phyloP scores from a whole-genome alignment of 2,797 vertebrate species.

The Pipistrellus nathusii region DNA sequence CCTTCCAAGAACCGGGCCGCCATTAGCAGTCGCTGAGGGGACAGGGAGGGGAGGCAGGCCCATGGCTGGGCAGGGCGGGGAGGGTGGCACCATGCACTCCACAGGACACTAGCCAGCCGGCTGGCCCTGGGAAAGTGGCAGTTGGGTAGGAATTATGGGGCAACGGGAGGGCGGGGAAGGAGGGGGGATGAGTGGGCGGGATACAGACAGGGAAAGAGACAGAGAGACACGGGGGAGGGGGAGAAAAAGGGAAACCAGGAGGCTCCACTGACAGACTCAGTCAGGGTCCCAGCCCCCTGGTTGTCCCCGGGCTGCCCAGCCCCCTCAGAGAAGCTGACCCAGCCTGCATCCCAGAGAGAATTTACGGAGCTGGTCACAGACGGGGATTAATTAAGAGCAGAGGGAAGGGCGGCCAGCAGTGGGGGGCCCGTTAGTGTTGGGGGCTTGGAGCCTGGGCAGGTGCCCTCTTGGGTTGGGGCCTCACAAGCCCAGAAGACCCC shows the following conservation, averaged over 20 bases:
- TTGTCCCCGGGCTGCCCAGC: background rate
- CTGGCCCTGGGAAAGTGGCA: background rate
- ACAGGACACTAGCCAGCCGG: rapidly evolving
- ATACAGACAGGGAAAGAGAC: background rate
- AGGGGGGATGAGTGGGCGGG: background rate
- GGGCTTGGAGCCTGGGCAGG: background rate
- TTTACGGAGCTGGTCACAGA: background rate
- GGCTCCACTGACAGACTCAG: background rate
- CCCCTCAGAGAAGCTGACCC: background rate
- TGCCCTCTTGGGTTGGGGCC: background rate
- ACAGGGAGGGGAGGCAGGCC: background rate
- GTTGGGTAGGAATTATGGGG: background rate
- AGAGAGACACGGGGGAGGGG: background rate
- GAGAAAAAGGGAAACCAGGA: background rate
- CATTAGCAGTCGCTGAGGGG: background rate
- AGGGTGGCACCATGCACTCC: background rate
- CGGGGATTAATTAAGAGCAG: background rate
- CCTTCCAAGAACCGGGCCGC: background rate
- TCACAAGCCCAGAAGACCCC: background rate
- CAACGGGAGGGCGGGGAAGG: background rate
- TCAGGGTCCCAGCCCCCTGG: too few relatives aligned
- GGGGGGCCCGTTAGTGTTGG: background rate
- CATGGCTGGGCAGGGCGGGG: background rate
- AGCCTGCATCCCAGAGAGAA: background rate
- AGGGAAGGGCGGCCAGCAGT: background rate